These are phyloP conservation scores for Pionites leucogaster DNA, from an alignment of 2,113 vertebrate genomes.

Conservation along the genomic window DNA sequence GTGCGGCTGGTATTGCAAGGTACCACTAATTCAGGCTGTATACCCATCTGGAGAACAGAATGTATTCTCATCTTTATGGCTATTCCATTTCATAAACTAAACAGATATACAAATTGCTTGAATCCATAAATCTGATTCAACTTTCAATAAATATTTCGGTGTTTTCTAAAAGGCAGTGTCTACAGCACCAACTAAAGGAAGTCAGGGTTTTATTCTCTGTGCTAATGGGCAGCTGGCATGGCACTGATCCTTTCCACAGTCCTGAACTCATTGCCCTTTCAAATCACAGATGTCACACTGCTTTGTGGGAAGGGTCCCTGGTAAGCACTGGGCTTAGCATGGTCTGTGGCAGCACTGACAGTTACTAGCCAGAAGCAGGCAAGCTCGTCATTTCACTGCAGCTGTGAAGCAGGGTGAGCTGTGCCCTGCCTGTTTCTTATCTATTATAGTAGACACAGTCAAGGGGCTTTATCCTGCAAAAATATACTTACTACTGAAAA, in stretches of 20 bases:
- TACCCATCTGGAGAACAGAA: neutral
- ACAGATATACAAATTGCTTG: neutral
- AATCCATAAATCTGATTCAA: neutral
- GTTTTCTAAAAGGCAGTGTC: neutral
- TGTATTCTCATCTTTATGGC: neutral
- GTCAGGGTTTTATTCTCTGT: neutral
- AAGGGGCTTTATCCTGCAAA: neutral
- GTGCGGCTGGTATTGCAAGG: neutral
- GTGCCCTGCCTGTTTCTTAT: neutral
- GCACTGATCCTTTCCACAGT: neutral
- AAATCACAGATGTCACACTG: neutral
- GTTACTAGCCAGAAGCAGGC: fast-evolving
- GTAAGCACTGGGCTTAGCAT: neutral
- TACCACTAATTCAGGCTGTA: neutral
- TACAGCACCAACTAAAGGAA: neutral
- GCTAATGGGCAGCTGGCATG: neutral
- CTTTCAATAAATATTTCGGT: neutral
- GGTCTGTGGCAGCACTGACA: neutral
- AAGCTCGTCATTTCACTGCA: neutral
- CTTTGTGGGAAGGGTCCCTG: neutral
- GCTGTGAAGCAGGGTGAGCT: neutral
- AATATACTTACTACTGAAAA: neutral
- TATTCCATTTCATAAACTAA: neutral
- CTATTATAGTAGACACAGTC: neutral
- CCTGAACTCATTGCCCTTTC: fast-evolving